Percentiles rank a stretch among this genome's conserved stretches.
Conservation (phyloP, 2,888 invertebrate species). For the Xanthostigma xanthostigma region DNA sequence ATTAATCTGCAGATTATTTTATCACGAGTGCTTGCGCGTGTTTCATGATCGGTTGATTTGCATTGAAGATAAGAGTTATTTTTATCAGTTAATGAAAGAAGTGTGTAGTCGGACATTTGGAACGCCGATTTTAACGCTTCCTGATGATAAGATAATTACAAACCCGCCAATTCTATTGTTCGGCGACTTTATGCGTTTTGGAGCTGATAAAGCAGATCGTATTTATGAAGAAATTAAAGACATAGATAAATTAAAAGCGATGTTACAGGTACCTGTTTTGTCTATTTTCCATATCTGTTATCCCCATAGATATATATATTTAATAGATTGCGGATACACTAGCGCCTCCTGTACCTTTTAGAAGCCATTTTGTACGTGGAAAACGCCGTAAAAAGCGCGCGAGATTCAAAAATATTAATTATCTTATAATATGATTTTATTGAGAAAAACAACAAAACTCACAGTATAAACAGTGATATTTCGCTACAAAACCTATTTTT, state of each 20-base stretch:
- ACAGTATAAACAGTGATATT: too few species aligned
- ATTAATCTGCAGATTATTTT: conserved; percentile 52
- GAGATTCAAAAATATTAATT: too few species aligned
- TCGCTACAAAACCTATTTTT: too few species aligned
- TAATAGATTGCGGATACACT: too few species aligned
- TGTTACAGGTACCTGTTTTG: conserved; percentile 43
- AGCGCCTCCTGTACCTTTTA: too few species aligned
- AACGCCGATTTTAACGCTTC: conserved; percentile 40
- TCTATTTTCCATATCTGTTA: background rate
- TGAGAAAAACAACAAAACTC: too few species aligned
- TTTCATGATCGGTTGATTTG: conserved; percentile 84
- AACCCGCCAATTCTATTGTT: conserved; percentile 56
- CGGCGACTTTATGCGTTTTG: conserved; percentile 72
- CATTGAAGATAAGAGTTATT: conserved; percentile 63
- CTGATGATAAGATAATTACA: conserved; percentile 41
- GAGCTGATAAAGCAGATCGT: conserved; percentile 53
- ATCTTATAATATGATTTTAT: too few species aligned
- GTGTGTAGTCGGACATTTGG: conserved; percentile 50
- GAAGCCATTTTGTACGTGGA: too few species aligned
- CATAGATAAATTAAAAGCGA: conserved; percentile 47
- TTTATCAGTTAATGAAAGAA: conserved; percentile 54
- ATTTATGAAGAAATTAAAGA: conserved; percentile 74
- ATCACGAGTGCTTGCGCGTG: conserved; percentile 81
- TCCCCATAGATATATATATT: too few species aligned
- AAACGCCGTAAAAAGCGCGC: too few species aligned